phyloP scores from a whole-genome alignment of 2,888 invertebrate genomes.

The Epicampocera succincta region DNA sequence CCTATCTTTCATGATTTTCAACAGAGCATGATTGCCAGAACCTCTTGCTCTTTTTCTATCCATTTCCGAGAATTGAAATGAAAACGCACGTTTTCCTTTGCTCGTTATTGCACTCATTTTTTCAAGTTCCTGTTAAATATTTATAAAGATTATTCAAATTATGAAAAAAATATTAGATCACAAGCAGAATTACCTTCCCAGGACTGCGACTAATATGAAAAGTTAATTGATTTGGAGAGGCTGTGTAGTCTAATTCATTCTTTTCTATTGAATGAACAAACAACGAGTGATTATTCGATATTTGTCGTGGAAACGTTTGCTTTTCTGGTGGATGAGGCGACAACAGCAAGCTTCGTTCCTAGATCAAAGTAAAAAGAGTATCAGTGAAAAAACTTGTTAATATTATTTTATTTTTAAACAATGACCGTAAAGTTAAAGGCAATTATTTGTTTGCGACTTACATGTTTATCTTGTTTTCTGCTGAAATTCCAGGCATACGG shows the following conservation, averaged over 20 bases:
- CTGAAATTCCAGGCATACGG: conserved; percentile 88
- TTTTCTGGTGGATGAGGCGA: conserved; percentile 88
- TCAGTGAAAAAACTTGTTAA: no score
- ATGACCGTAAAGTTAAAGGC: no score
- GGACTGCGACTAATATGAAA: conserved; percentile 80
- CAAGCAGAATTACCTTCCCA: conserved; percentile 75
- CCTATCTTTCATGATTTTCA: conserved; percentile 75
- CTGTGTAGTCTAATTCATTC: conserved; percentile 78
- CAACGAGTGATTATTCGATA: conserved; percentile 83
- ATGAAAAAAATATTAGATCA: background rate
- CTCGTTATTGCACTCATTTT: conserved; percentile 78
- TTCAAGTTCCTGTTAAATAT: conserved; percentile 75
- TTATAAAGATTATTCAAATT: background rate
- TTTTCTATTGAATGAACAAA: conserved; percentile 84
- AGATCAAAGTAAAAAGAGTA: conserved; percentile 36
- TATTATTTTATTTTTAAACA: no score
- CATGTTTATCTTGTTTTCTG: conserved; percentile 75
- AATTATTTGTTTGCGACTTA: no score
- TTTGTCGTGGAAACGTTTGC: conserved; percentile 78
- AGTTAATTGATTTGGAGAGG: conserved; percentile 78
- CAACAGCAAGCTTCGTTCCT: conserved; percentile 83
- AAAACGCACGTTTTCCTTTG: conserved; percentile 77
- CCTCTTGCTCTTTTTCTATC: conserved; percentile 67
- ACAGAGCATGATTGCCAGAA: conserved; percentile 70
- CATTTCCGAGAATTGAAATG: conserved; percentile 47